Conservation (phyloP, 2,888 invertebrate genomes). For the Apamea crenata region DNA sequence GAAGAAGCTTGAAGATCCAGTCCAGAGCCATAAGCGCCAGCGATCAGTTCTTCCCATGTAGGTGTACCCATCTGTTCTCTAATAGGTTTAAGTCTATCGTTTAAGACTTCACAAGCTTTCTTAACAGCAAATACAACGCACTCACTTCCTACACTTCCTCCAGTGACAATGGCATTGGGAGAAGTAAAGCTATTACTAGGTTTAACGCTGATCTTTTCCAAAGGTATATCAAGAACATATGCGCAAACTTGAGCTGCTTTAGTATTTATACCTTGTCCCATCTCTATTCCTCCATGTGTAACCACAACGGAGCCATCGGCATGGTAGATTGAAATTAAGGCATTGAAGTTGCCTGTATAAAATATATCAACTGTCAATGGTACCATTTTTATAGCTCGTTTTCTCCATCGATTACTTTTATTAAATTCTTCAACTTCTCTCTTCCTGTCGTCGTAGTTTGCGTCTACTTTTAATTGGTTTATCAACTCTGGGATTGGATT, state of each 20-base stretch:
- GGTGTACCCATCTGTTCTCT: constrained; percentile 87
- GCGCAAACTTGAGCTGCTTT: constrained; percentile 95
- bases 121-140: constrained; percentile 89
- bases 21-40: constrained; percentile 86
- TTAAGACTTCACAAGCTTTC: constrained; percentile 92
- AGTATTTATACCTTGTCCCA: constrained; percentile 95
- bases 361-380: constrained; percentile 92
- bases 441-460: constrained; percentile 87
- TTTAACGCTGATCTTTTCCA: constrained; percentile 92
- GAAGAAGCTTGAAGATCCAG: constrained; percentile 91
- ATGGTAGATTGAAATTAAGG: constrained; percentile 92
- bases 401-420: constrained; percentile 93
- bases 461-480: constrained; percentile 86
- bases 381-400: constrained; percentile 92
- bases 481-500: constrained; percentile 88
- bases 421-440: constrained; percentile 89
- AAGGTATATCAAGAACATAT: constrained; percentile 92
- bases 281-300: constrained; percentile 92
- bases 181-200: constrained; percentile 90
- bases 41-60: constrained; percentile 90
- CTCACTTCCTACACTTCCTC: constrained; percentile 93
- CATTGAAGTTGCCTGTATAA: constrained; percentile 89
- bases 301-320: constrained; percentile 93
- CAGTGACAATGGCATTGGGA: constrained; percentile 91
- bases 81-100: constrained; percentile 91